phyloP scores from a whole-genome alignment of 64 coral and sea anemone species.

The Pachyseris speciosa region DNA sequence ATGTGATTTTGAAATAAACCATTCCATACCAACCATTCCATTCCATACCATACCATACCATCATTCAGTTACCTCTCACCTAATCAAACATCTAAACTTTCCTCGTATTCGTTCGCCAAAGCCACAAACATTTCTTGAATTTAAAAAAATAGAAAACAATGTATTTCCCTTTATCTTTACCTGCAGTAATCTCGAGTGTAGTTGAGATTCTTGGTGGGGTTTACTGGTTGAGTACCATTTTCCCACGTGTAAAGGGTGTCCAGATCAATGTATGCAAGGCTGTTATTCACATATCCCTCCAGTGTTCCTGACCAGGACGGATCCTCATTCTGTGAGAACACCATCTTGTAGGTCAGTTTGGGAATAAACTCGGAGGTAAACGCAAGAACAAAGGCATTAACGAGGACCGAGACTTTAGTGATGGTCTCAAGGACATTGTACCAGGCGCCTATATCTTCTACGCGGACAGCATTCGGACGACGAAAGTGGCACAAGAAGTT shows the following conservation, averaged over 20 bases:
- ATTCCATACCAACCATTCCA: too few species aligned
- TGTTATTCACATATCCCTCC: constrained; percentile 67
- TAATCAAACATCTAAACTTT: too few species aligned
- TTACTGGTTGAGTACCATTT: constrained; percentile 35
- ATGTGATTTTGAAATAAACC: too few species aligned
- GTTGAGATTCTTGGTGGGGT: constrained; percentile 41
- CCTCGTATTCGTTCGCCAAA: too few species aligned
- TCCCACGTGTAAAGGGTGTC: constrained; percentile 7
- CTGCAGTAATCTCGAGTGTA: constrained; percentile 15
- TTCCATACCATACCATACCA: too few species aligned
- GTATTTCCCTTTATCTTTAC: not conserved
- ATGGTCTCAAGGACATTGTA: constrained; percentile 50
- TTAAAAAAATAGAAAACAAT: not conserved
- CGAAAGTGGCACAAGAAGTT: constrained; percentile 78
- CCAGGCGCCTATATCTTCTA: constrained; percentile 93
- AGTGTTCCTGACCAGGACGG: constrained; percentile 22
- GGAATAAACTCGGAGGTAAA: constrained; percentile 86
- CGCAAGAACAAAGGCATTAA: constrained; percentile 79
- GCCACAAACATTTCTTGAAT: too few species aligned
- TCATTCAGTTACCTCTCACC: too few species aligned
- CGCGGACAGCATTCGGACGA: constrained; percentile 50
- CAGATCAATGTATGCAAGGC: constrained; percentile 30
- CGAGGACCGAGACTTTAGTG: constrained; percentile 59
- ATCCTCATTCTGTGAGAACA: constrained; percentile 1
- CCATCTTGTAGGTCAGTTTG: constrained; percentile 66